Percentiles rank a stretch among this genome's conserved stretches.
Conservation (phyloP, 2,113 vertebrate genomes). For the Atlantisia rogersi region DNA sequence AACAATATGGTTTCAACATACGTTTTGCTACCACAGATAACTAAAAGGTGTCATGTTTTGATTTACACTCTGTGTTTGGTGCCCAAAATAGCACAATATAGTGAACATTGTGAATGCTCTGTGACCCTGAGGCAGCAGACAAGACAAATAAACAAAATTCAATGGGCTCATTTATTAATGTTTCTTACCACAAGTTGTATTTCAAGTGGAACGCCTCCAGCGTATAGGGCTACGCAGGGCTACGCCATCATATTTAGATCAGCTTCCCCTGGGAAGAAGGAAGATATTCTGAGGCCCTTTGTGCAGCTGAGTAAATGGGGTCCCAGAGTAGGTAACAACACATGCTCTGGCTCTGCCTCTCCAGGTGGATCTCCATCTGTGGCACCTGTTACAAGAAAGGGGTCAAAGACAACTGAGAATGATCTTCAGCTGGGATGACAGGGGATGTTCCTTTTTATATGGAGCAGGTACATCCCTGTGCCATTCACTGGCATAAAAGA, state of each 20-base stretch:
- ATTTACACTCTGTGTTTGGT: neutral
- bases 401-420: neutral
- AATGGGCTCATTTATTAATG: neutral
- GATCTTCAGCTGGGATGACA: neutral
- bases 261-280: neutral
- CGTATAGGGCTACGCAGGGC: neutral
- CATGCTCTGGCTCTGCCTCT: neutral
- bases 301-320: neutral
- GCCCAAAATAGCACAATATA: neutral
- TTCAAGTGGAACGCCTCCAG: neutral
- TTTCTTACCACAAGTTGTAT: neutral
- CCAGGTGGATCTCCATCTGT: neutral
- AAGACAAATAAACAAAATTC: constrained; percentile 27
- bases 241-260: neutral
- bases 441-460: neutral
- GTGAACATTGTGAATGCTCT: neutral
- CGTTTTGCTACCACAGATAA: neutral
- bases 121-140: neutral
- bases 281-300: neutral
- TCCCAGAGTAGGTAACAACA: neutral
- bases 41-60: constrained; percentile 12
- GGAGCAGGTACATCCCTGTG: neutral
- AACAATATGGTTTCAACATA: neutral
- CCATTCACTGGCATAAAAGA: neutral
- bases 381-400: neutral